phyloP scores from a whole-genome alignment of 2,888 invertebrate genomes.

The Allygus modestus region DNA sequence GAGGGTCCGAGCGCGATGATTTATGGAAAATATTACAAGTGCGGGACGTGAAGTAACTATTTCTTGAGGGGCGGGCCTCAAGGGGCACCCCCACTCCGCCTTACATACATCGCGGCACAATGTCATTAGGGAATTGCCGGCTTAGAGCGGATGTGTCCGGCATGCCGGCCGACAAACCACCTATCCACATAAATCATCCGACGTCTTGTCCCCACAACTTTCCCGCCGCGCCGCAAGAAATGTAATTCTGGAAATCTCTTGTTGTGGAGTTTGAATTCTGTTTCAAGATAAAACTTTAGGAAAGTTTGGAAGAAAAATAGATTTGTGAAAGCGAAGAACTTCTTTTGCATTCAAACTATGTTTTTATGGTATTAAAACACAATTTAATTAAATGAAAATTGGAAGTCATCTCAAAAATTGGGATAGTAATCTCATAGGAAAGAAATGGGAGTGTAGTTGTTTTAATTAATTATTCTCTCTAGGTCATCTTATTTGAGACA shows the following conservation, averaged over 20 bases:
- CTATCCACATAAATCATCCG: slow-evolving; percentile 48
- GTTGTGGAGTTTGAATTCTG: slow-evolving; percentile 49
- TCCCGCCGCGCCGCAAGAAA: slow-evolving; percentile 6
- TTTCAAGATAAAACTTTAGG: slow-evolving; percentile 4
- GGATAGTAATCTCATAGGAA: too few species aligned
- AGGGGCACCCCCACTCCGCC: slow-evolving; percentile 10
- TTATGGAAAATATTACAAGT: slow-evolving; percentile 76
- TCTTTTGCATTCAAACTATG: too few species aligned
- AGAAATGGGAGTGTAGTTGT: too few species aligned
- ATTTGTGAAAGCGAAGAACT: not conserved
- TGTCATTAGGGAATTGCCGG: slow-evolving; percentile 65
- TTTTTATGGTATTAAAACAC: too few species aligned
- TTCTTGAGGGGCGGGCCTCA: slow-evolving; percentile 53
- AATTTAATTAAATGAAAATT: too few species aligned
- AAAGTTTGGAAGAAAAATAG: not conserved
- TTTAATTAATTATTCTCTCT: too few species aligned
- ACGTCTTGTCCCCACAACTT: slow-evolving; percentile 36
- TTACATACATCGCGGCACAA: slow-evolving; percentile 28
- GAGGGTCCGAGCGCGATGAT: slow-evolving; percentile 73
- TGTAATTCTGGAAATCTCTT: slow-evolving; percentile 40
- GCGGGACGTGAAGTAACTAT: slow-evolving; percentile 66
- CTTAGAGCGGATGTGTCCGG: slow-evolving; percentile 59
- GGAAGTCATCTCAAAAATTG: too few species aligned
- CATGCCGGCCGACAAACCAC: slow-evolving; percentile 33
- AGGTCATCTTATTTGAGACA: too few species aligned